Base-by-base conservation (phyloP, 2,888 invertebrate species). In the Branchellion lobata region DNA sequence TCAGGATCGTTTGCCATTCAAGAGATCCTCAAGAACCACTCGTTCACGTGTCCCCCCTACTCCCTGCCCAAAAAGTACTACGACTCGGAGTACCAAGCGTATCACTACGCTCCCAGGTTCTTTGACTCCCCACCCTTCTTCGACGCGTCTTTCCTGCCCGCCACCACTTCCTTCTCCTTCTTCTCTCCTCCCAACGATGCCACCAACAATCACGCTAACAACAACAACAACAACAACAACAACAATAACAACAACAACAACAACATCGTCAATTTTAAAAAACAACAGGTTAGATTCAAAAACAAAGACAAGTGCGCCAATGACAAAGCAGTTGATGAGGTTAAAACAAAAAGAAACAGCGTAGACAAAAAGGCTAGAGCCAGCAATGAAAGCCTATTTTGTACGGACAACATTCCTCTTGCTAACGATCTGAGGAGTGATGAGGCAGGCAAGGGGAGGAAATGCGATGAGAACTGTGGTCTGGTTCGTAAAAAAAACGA, bases 1-100 rank as follows among this genome's bases (percentile, higher is more conserved):
- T 33, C 31, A 21, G 65, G 65, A 1, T 77, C 77, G 0, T 77
- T 77, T 65, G 77, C 65, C 65, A 77, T 77, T 11, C 77, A 77
- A 34, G 77, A 77, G 31, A 8, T 77, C n/a, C 65, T 77, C 34
- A 33, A 34, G 31, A n/a, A 57, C 18, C 77, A 77, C 65, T 29
- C 75, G 24, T 65, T 34, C 77, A 77, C 77, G 18, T 77, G 47
- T 11, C 33, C 77, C 1, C 53, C 47, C n/a, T 75, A 75, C 47
- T 57, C 77, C 14, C 21, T 61, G 1, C 65, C 53, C 14, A 77
- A 53, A 61, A 57, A 57, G 53, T 77, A 51, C 53, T 27, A 75
- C 53, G 75, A 75, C n/a, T 29, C 51, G 3, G 47, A 75, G 11
- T 47, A 53, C 75, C 75, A 75, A 40, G 3, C 53, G 3, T 75